Evolutionary conservation across 2,888 invertebrate species (phyloP).

Genomic region (Carterocephalus palaemon): DNA sequence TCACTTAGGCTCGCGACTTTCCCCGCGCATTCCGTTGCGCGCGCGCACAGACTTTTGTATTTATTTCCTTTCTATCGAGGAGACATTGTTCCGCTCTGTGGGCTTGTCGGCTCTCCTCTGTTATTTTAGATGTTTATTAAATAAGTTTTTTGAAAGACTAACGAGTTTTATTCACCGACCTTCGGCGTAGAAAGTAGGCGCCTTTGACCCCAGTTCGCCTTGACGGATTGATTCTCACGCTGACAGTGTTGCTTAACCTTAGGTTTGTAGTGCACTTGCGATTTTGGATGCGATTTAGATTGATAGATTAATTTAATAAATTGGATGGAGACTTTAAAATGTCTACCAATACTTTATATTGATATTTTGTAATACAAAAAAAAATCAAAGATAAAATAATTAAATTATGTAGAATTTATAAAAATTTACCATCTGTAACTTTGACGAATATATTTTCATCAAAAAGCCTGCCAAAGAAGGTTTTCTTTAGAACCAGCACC

Average conservation of each 20-base stretch:
- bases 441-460: too few species aligned
- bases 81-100: constrained; percentile 22
- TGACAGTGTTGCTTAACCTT: constrained; percentile 37
- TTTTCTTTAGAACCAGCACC: too few species aligned
- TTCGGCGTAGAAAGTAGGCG: constrained; percentile 60
- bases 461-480: too few species aligned
- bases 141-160: constrained; percentile 58
- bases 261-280: constrained; percentile 19
- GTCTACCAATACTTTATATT: too few species aligned
- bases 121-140: constrained; percentile 34
- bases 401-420: too few species aligned
- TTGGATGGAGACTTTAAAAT: too few species aligned
- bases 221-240: constrained; percentile 55
- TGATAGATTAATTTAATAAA: background rate
- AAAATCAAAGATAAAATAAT: too few species aligned
- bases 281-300: constrained; percentile 10
- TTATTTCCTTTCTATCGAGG: constrained; percentile 29
- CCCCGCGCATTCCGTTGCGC: constrained; percentile 10
- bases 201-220: constrained; percentile 50
- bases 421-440: too few species aligned
- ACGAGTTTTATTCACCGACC: constrained; percentile 48
- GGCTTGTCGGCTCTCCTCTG: constrained; percentile 26
- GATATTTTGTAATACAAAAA: too few species aligned
- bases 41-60: constrained; percentile 26
- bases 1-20: constrained; percentile 17